A percentile compares a stretch with the other conserved stretches of the same genome.
Evolutionary conservation across 2,888 invertebrate genomes (phyloP).

Genomic region (Microctonus hyperodae): DNA sequence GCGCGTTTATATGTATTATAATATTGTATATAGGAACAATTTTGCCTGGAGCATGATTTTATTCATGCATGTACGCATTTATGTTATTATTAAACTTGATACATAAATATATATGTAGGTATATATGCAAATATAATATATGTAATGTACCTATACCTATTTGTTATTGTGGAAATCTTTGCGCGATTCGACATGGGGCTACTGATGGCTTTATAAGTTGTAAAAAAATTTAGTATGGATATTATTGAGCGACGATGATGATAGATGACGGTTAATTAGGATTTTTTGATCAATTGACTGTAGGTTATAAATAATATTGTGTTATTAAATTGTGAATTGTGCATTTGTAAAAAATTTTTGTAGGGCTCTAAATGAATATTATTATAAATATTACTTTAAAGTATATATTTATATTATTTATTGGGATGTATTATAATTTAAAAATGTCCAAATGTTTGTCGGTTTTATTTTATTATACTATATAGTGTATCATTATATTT

Average conservation of each 20-base stretch:
- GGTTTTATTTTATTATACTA: too few relatives aligned
- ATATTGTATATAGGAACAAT: too few relatives aligned
- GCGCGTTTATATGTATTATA: background rate
- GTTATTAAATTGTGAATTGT: background rate
- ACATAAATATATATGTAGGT: background rate
- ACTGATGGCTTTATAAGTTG: constrained; percentile 8
- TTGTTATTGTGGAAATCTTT: constrained; percentile 39
- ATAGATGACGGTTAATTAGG: constrained; percentile 25
- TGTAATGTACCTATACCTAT: constrained; percentile 31
- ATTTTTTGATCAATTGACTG: constrained; percentile 8
- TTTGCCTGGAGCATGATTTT: too few relatives aligned
- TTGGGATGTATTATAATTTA: too few relatives aligned
- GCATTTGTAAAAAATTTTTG: background rate
- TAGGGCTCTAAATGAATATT: background rate
- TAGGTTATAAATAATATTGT: background rate
- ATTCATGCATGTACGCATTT: too few relatives aligned
- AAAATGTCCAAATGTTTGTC: too few relatives aligned
- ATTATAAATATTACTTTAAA: background rate
- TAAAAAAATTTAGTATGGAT: background rate
- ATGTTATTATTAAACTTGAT: too few relatives aligned
- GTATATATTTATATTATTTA: too few relatives aligned
- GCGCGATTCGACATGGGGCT: constrained; percentile 25
- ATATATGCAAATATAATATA: background rate
- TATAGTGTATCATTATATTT: too few relatives aligned
- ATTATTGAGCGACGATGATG: constrained; percentile 12